These are phyloP conservation scores for Uloborus plumipes DNA, from an alignment of 2,888 invertebrate species.

Conservation along the genomic window DNA sequence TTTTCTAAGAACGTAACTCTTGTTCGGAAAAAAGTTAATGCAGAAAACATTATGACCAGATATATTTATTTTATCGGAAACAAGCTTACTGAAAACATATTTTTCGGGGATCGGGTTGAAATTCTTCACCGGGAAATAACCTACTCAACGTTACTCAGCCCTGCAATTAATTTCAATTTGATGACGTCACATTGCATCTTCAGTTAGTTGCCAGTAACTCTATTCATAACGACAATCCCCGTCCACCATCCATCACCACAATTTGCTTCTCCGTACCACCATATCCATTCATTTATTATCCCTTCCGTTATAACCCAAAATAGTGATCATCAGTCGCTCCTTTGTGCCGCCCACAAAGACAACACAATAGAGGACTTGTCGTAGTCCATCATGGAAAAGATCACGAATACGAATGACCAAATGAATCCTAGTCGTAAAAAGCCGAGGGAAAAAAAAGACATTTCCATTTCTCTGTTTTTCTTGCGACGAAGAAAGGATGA, in stretches of 20 bases:
- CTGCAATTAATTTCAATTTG: too few relatives aligned
- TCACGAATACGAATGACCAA: slow-evolving; percentile 46
- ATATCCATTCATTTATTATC: slow-evolving; percentile 55
- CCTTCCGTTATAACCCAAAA: slow-evolving; percentile 23
- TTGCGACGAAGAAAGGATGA: slow-evolving; percentile 24
- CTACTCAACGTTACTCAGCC: too few relatives aligned
- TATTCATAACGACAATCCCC: neutral
- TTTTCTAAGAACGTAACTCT: too few relatives aligned
- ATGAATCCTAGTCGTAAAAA: neutral
- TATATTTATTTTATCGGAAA: too few relatives aligned
- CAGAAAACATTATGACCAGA: too few relatives aligned
- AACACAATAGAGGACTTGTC: slow-evolving; percentile 54
- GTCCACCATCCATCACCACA: slow-evolving; percentile 43
- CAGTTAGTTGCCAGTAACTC: slow-evolving; percentile 18
- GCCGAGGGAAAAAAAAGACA: neutral
- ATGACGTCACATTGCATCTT: too few relatives aligned
- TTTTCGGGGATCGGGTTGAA: too few relatives aligned
- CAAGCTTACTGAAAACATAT: too few relatives aligned
- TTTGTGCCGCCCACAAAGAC: slow-evolving; percentile 56
- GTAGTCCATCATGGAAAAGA: slow-evolving; percentile 43
- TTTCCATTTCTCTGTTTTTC: slow-evolving; percentile 5
- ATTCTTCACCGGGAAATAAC: too few relatives aligned
- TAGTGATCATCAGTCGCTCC: slow-evolving; percentile 23
- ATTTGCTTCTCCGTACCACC: slow-evolving; percentile 48
- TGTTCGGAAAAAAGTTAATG: too few relatives aligned